Base-by-base conservation (phyloP, 2,888 invertebrate species). In the Leucania comma region DNA sequence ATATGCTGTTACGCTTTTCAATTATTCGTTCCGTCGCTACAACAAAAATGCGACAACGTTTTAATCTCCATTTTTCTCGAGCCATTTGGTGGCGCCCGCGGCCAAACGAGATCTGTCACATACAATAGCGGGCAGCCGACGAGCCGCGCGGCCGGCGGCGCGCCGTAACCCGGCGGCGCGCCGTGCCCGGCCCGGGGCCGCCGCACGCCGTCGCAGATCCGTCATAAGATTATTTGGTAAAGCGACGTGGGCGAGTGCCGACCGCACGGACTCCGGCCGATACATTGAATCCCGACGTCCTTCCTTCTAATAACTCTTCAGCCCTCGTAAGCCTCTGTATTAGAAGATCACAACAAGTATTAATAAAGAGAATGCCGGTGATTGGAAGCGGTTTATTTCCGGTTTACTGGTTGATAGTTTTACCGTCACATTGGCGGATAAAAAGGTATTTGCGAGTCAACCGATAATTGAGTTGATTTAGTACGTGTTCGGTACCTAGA, bases 31-130 rank as follows among this genome's bases (percentile, higher is more conserved):
- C 35, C 26, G 64, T 53, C 10, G 58, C 38, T 53, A 73, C 56
- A 68, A 50, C 60, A 67, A 61, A 72, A 82, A 77, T 65, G 68
- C 66, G 32, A 68, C 56, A 71, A 63, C 70, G 58, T 77, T 79
- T 77, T 75, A 82, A 80, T 82, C 78, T 69, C 71, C 59, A 80
- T 82, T 83, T 75, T 78, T 70, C 67, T 76, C 72, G 74, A 64
- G 58, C 70, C 80, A 81, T 75, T 83, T 68, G 50, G 70, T 72
- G 62, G 67, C 57, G 70, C 72, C 67, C 62, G 72, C 71, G 72
- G 75, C 56, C 46, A 63, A 75, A 82, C 69, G 72, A 78, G 74
- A 78, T 59, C 81, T 84, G 85, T 83, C 80, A 83, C 75, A 76
- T 65, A 79, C 80, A 78, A 74, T 73, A 69, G 58, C 51, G 66